A percentile compares a stretch with the other conserved stretches of the same genome.
phyloP scores from a whole-genome alignment of 2,113 vertebrate species.

The Clarias batrachus region DNA sequence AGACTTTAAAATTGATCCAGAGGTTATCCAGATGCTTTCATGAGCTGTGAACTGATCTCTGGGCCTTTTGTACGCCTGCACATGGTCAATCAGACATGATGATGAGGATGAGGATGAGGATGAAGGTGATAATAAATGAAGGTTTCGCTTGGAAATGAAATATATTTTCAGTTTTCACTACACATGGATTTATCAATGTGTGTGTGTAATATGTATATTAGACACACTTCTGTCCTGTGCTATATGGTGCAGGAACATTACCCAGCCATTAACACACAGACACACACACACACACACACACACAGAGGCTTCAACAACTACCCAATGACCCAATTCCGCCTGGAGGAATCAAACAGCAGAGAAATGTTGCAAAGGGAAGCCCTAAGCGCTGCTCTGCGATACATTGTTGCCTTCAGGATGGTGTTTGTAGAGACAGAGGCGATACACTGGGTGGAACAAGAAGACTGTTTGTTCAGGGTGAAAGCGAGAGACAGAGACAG shows the following conservation, averaged over 20 bases:
- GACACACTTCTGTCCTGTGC: neutral
- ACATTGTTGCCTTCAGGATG: neutral
- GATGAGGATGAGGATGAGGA: neutral
- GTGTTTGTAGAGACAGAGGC: neutral
- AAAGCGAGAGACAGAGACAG: constrained; percentile 8
- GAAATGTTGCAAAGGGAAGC: neutral
- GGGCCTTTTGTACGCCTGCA: neutral
- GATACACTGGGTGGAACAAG: rapidly evolving
- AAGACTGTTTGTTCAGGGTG: neutral
- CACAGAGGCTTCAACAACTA: constrained; percentile 36
- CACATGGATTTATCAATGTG: too few relatives aligned
- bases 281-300: constrained; percentile 4
- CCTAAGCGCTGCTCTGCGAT: too few relatives aligned
- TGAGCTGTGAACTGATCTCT: neutral
- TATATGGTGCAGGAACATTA: neutral
- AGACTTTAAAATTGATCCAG: neutral
- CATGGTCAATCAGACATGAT: constrained; percentile 9
- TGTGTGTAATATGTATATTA: neutral
- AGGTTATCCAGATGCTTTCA: neutral
- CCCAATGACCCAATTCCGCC: constrained; percentile 71
- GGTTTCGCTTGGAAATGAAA: neutral
- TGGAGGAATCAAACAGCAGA: constrained; percentile 47
- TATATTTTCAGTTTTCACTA: neutral
- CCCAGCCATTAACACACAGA: constrained; percentile 24
- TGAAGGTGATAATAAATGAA: neutral